Evolutionary conservation across 2,888 invertebrate genomes (phyloP), one percentile per base, ranked within the genome.

Genomic region (Busseola fusca): DNA sequence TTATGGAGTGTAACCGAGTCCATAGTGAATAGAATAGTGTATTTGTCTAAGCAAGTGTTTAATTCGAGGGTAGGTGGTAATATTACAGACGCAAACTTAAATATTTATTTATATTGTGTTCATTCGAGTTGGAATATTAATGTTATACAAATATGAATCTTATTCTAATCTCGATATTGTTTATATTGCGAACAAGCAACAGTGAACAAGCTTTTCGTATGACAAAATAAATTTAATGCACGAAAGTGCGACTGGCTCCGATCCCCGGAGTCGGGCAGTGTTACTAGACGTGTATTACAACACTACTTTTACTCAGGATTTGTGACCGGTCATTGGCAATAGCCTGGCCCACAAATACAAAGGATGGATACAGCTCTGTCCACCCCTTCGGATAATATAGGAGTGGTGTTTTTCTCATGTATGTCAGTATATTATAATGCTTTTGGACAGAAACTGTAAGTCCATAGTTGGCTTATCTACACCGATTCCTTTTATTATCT

Each of bases 401-500:
- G 48, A n/a, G 4, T n/a, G 2, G 14, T 27, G 21, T 40, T 16
- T n/a, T n/a, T n/a, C n/a, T n/a, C n/a, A 21, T 7, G 1, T 21
- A n/a, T 14, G 25, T 59, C 12, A 45, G 9, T 59, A 40, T 40
- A 40, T 54, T 54, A 37, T 25, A 42, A n/a, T 7, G 3, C 12
- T 52, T 25, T 42, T 42, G 12, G 27, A 5, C 14, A n/a, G 48
- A 40, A 64, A 54, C 27, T 59, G 6, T 45, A 4, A 58, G 34
- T 1, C 18, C 27, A 27, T 40, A n/a, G 30, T 21, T 25, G 10
- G 21, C 9, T 62, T 54, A 48, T 57, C 30, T 42, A n/a, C 16
- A 57, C 10, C 2, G 30, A 70, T 21, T 10, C 0, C 25, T 54
- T 27, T 57, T 73, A 57, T 73, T 56, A 34, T 40, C 2, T 48